Conservation (phyloP, 2,797 vertebrate species). For the Amblyopsis hoosieri region DNA sequence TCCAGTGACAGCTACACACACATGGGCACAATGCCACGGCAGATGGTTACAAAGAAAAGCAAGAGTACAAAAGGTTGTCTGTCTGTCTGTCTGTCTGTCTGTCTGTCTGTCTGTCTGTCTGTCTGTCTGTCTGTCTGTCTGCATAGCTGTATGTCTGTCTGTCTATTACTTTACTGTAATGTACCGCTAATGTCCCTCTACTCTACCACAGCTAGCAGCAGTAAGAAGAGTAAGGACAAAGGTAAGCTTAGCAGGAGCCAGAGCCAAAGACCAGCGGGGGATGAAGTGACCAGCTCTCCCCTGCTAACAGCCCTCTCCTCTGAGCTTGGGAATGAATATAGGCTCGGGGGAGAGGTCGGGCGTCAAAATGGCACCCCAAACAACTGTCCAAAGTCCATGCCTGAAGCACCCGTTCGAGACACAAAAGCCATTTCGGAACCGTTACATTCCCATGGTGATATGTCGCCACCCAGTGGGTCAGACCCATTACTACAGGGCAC, state of each 20-base stretch:
- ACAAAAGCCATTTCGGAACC: not conserved
- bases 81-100: no score
- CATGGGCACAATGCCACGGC: conserved; percentile 91
- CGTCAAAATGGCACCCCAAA: not conserved
- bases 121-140: no score
- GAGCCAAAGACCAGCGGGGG: conserved; percentile 52
- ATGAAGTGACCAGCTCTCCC: conserved; percentile 28
- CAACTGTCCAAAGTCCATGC: not conserved
- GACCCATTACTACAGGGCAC: not conserved
- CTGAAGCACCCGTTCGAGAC: not conserved
- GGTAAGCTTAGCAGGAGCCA: conserved; percentile 51
- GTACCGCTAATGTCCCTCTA: not conserved
- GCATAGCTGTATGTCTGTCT: not conserved
- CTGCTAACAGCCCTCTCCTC: conserved; percentile 15
- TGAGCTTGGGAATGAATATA: not conserved
- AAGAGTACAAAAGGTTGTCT: conserved; percentile 57
- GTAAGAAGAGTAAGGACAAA: conserved; percentile 58
- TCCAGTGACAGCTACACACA: conserved; percentile 91
- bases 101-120: not conserved
- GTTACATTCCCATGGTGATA: conserved; percentile 1
- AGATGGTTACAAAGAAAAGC: conserved; percentile 56
- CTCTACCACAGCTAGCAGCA: conserved; percentile 32
- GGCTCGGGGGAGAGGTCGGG: not conserved
- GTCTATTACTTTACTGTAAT: not conserved
- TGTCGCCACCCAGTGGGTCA: conserved; percentile 49